A percentile compares a stretch with the other conserved stretches of the same genome.
These are phyloP conservation scores for Brachystomella parvula DNA, from an alignment of 1,140 invertebrate genomes.

Conservation along the genomic window DNA sequence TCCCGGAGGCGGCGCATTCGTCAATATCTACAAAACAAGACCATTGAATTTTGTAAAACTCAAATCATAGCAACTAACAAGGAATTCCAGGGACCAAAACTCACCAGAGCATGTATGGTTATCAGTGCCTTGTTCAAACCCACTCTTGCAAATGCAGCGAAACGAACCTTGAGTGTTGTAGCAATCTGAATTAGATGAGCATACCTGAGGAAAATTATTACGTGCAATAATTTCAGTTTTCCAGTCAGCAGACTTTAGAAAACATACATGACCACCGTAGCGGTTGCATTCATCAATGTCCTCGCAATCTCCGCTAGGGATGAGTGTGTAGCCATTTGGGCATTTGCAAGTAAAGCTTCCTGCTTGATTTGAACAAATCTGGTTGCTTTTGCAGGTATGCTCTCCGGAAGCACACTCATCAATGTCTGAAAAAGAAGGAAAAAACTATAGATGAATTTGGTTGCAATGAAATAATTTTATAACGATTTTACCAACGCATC, in stretches of 20 bases:
- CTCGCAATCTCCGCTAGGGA: conserved; percentile 46
- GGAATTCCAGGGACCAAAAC: conserved; percentile 1
- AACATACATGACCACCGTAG: conserved; percentile 42
- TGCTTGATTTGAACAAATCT: conserved; percentile 63
- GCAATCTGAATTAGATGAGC: conserved; percentile 47
- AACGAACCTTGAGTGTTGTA: conserved; percentile 55
- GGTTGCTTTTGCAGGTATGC: conserved; percentile 53
- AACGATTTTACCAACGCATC: conserved; percentile 23
- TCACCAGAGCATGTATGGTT: conserved; percentile 45
- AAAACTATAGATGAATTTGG: too few species aligned
- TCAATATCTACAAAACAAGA: conserved; percentile 48
- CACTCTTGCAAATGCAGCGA: conserved; percentile 53
- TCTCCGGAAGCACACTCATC: conserved; percentile 44
- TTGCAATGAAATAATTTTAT: too few species aligned
- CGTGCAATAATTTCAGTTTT: background rate
- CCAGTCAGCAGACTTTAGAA: too few species aligned
- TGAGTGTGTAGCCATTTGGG: conserved; percentile 53
- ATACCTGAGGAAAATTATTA: conserved; percentile 40
- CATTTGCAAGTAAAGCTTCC: conserved; percentile 70
- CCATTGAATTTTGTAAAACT: too few species aligned
- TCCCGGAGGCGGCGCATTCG: conserved; percentile 47
- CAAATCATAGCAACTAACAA: too few species aligned
- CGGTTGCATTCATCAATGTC: conserved; percentile 59
- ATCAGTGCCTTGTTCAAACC: conserved; percentile 56
- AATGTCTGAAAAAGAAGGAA: conserved; percentile 39